Conservation (phyloP, 2,888 invertebrate species). For the Tridacna gigas region DNA sequence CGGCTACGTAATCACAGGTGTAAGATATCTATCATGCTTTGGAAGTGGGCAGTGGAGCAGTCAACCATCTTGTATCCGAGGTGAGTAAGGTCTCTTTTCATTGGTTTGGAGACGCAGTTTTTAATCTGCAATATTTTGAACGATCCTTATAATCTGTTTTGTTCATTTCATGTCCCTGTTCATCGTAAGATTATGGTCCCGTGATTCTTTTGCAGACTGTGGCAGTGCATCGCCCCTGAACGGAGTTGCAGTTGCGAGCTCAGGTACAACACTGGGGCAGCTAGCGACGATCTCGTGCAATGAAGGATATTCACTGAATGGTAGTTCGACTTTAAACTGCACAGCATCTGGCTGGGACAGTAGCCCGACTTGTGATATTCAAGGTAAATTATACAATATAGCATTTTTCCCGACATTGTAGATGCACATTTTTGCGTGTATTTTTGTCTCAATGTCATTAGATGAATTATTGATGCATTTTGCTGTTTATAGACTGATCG, state of each 20-base stretch:
- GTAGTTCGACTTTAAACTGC: neutral
- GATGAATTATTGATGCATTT: too few species aligned
- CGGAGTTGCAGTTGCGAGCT: neutral
- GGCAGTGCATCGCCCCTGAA: slow-evolving; percentile 9
- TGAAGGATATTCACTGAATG: slow-evolving; percentile 5
- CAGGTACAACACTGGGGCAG: neutral
- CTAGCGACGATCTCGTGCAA: slow-evolving; percentile 28
- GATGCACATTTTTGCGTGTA: too few species aligned
- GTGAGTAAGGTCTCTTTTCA: neutral
- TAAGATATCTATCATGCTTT: neutral
- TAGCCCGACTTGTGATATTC: slow-evolving; percentile 10
- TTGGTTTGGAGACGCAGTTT: too few species aligned
- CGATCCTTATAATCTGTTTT: neutral
- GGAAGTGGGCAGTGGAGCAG: slow-evolving; percentile 16
- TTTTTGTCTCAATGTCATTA: too few species aligned
- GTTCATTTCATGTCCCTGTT: neutral
- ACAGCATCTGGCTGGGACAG: slow-evolving; percentile 1
- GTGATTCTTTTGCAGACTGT: neutral
- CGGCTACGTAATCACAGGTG: slow-evolving; percentile 12
- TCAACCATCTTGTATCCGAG: slow-evolving; percentile 24
- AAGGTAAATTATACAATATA: neutral
- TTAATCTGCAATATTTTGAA: neutral
- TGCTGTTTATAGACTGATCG: too few species aligned
- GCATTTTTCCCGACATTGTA: too few species aligned
- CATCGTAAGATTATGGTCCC: slow-evolving; percentile 22